phyloP scores from a whole-genome alignment of 2,888 invertebrate genomes.

The Hirudinaria manillensis region DNA sequence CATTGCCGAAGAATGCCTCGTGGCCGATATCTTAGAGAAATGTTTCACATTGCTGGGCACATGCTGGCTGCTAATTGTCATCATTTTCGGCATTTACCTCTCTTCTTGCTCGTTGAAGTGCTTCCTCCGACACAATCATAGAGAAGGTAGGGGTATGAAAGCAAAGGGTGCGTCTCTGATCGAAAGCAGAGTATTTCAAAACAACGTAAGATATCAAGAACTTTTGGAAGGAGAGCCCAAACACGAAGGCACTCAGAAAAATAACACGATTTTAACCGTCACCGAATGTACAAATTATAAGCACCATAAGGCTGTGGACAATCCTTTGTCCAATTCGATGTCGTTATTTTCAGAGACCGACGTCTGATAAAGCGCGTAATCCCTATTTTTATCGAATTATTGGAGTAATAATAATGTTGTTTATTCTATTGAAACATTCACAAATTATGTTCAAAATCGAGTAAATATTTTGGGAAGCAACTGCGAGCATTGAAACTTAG shows the following conservation, averaged over 20 bases:
- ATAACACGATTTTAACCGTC: slow-evolving; percentile 1
- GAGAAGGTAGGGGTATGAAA: not conserved
- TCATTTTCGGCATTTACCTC: not conserved
- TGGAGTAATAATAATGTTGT: too few species aligned
- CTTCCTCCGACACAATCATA: not conserved
- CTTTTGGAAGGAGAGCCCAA: not conserved
- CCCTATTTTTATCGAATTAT: too few species aligned
- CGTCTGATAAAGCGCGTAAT: not conserved
- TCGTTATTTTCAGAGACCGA: slow-evolving; percentile 11
- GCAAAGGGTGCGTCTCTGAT: not conserved
- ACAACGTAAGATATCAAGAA: not conserved
- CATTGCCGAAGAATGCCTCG: not conserved
- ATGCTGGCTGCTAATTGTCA: not conserved
- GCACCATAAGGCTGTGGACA: not conserved
- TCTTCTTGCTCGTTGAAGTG: not conserved
- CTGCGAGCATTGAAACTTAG: too few species aligned
- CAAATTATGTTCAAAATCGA: too few species aligned
- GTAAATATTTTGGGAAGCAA: too few species aligned
- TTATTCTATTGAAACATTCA: too few species aligned
- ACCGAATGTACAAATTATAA: not conserved
- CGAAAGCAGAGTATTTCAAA: not conserved
- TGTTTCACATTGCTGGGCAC: slow-evolving; percentile 4
- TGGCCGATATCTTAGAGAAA: not conserved
- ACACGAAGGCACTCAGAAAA: not conserved
- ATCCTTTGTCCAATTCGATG: slow-evolving; percentile 2